Evolutionary conservation across 2,888 invertebrate species (phyloP), one percentile per base, ranked within the genome.

Genomic region (Rhyacophila evoluta): DNA sequence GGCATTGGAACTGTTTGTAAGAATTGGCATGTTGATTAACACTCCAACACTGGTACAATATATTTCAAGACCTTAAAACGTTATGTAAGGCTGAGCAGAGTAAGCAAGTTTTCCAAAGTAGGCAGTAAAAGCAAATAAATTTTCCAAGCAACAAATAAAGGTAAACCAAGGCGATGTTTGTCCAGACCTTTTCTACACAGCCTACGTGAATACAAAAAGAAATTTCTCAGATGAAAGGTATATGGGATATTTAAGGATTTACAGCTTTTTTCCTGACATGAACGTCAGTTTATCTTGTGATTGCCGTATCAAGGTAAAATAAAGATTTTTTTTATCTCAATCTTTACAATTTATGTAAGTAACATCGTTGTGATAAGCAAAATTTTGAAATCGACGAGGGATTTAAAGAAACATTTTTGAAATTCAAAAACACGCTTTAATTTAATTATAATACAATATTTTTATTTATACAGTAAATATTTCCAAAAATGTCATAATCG

Each of bases 121-220:
- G 55, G 55, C 25, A 19, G 55, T 55, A 25, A 55, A 55, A 55
- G 55, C 19, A 55, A 55, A 55, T 55, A 55, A 55, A 55, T 55
- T 55, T 55, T 19, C 19, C 55, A 19, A 25, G 55, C 55, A 19
- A 55, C 55, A 55, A 55, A 55, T 55, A 55, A 55, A 55, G 55
- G 55, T 55, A 55, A 55, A 19, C 55, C 55, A 55, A 8, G 55
- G 19, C 6, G 8, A 55, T 55, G 55, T 55, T 55, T 55, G 55
- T 55, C 15, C 55, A 55, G 19, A 15, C 55, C 25, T 25, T 55
- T 55, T 55, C 55, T 19, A 19, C 55, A 55, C 15, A 55, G 19
- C 55, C 19, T 55, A 10, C 19, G 55, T 19, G 55, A 55, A 55
- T 55, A 55, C 55, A 55, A 55, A 55, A 55, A 55, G n/a, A 55